Base-by-base conservation (phyloP, 2,113 vertebrate genomes). In the Butorides virescens region DNA sequence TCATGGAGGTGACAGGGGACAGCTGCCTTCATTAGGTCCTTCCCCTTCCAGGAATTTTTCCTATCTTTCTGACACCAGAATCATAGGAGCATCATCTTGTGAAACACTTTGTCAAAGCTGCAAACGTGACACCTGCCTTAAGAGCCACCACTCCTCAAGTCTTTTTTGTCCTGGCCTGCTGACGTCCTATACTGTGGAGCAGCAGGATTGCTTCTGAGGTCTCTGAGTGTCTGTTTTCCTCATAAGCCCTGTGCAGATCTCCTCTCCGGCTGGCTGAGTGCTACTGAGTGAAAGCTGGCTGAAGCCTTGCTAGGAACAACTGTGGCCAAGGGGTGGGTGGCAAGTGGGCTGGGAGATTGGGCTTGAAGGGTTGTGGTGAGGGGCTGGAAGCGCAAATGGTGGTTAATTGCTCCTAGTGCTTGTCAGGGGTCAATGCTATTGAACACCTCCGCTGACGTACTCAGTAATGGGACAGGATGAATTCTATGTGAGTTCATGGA, bases 41-140 rank as follows among this genome's bases (percentile, higher is more conserved):
- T 63, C 30, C n/a, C 12, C 6, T 34, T 63, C 30, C 44, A 63
- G 30, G 12, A 20, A 44, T 59, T 92, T 73, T n/a, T 20, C 4
- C 37, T 30, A 34, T 34, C 23, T 56, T 3, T 74, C 22, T 25
- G 42, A 6, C 12, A 26, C 20, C 10, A 21, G 10, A 34, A 68
- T 15, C 26, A 17, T 22, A 30, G 26, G 7, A 72, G 5, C 30
- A 29, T 12, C 9, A 4, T 37, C 46, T 72, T 63, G 42, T 7
- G 1, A n/a, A 34, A 23, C 0, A 1, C 11, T 36, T 4, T 3
- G 2, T 62, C 75, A 86, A 19, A 53, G 23, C 26, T 17, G 4
- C 5, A 6, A 71, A 14, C 4, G 4, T 15, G 26, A 7, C 34
- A 27, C 7, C 29, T 72, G 19, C 47, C 62, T 68, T 30, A 36